Evolutionary conservation across 1,140 invertebrate species (phyloP), one percentile per base, ranked within the genome.

Genomic region (Drosophila punjabiensis): DNA sequence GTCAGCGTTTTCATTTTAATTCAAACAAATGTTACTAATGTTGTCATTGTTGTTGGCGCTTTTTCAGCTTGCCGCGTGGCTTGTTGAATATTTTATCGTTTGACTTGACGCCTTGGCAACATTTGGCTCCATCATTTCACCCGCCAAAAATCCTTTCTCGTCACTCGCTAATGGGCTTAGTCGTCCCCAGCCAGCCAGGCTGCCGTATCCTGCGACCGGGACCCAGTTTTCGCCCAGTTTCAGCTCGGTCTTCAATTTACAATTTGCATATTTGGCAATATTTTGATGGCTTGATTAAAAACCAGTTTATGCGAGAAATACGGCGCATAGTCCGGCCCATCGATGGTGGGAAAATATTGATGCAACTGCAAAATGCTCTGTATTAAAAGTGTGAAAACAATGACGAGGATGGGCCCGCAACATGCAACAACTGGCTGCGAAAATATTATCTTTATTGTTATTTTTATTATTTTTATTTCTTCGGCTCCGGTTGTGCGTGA

Each of bases 21-120:
- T 90, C 83, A 92, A 92, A 92, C 86, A 92, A 92, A 92, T 92
- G 90, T 92, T 92, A 78, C 86, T 79, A 77, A 92, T 90, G 83
- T 90, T 91, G 81, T 81, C 81, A 84, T 91, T 91, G 80, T 91
- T 84, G 85, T 62, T 86, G 73, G 28, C 71, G 60, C 45, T 62
- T 64, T 35, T 62, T 41, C 55, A 61, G 58, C 50, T 80, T 69
- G 55, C 55, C 55, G 55, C 55, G 20, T 58, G 55, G 81, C 76
- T 89, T 82, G 77, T 82, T 89, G 76, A 92, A 86, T 86, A 90
- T 90, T 90, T 90, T 91, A 90, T 90, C 86, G 87, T 89, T 89
- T 89, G 86, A 82, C 87, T 89, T 90, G 79, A 69, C 76, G 80
- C 79, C 75, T 62, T 82, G 86, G 87, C 79, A 90, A 91, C 86